These are phyloP conservation scores for Drosophila phalerata DNA, from an alignment of 2,888 invertebrate species.

Conservation along the genomic window DNA sequence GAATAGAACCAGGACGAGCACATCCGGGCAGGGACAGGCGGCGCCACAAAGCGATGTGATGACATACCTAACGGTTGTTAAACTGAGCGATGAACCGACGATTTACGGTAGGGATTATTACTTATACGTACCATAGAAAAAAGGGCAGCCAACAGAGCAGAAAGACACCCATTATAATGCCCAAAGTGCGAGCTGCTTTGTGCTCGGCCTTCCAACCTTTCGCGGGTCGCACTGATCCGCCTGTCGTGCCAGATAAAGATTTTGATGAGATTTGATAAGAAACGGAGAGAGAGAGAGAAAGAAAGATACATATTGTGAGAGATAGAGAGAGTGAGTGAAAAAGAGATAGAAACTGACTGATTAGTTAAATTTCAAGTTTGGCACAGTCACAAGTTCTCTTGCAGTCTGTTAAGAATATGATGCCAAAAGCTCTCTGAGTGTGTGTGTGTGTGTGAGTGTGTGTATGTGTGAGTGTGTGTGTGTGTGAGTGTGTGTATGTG, in stretches of 20 bases:
- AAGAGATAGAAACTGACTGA: slow-evolving; percentile 32
- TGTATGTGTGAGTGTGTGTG: slow-evolving; percentile 16
- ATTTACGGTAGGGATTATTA: not conserved
- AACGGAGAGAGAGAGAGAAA: not conserved
- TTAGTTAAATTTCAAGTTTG: slow-evolving; percentile 60
- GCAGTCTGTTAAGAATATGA: slow-evolving; percentile 23
- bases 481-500: slow-evolving; percentile 30
- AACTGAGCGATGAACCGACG: slow-evolving; percentile 19
- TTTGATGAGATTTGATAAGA: slow-evolving; percentile 44
- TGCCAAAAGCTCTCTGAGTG: slow-evolving; percentile 28
- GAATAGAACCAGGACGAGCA: slow-evolving; percentile 95
- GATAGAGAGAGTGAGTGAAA: not conserved
- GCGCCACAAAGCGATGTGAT: slow-evolving; percentile 93
- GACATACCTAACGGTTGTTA: slow-evolving; percentile 89
- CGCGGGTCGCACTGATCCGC: slow-evolving; percentile 88
- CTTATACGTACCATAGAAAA: slow-evolving; percentile 94
- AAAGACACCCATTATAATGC: slow-evolving; percentile 98
- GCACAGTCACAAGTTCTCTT: slow-evolving; percentile 33
- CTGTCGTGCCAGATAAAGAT: slow-evolving; percentile 74
- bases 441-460: slow-evolving; percentile 27
- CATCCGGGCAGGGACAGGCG: slow-evolving; percentile 93
- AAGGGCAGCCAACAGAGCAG: slow-evolving; percentile 98
- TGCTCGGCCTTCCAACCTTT: slow-evolving; percentile 96
- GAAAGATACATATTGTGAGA: not conserved
- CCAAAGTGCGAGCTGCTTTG: slow-evolving; percentile 97